Evolutionary conservation across 2,797 vertebrate species (phyloP).

Genomic region (Anas capensis): DNA sequence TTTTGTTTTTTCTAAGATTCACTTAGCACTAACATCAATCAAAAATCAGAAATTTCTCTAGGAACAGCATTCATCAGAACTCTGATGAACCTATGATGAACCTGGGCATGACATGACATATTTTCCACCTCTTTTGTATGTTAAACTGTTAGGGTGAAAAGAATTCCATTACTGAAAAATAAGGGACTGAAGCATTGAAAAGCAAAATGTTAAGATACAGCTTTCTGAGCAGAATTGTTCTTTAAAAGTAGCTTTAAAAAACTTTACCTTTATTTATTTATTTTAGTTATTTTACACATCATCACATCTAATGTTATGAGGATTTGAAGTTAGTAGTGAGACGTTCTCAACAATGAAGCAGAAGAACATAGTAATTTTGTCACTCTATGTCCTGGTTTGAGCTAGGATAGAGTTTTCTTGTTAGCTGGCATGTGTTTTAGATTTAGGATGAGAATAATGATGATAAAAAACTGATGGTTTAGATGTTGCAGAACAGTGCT

Average conservation of each 20-base stretch:
- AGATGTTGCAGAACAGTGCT: too few relatives aligned
- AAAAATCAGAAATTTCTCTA: neutral
- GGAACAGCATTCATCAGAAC: neutral
- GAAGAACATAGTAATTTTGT: neutral
- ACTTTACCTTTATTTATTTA: neutral
- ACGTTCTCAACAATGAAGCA: neutral
- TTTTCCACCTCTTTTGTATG: neutral
- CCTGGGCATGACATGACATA: neutral
- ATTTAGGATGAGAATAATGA: too few relatives aligned
- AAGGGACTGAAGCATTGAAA: neutral
- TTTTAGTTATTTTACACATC: constrained; percentile 12
- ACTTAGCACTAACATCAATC: neutral
- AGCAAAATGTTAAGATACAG: neutral
- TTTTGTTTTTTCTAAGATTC: neutral
- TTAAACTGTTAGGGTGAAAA: neutral
- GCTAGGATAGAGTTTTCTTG: too few relatives aligned
- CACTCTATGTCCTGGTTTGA: neutral
- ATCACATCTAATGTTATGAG: neutral
- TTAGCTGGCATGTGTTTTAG: too few relatives aligned
- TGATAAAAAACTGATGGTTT: too few relatives aligned
- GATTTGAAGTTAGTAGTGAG: neutral
- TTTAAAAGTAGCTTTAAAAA: constrained; percentile 4
- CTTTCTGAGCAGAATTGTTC: neutral
- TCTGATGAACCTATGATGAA: neutral
- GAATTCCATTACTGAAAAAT: neutral